These are phyloP conservation scores for Margarornis squamiger DNA, from an alignment of 2,797 vertebrate species.

Conservation along the genomic window DNA sequence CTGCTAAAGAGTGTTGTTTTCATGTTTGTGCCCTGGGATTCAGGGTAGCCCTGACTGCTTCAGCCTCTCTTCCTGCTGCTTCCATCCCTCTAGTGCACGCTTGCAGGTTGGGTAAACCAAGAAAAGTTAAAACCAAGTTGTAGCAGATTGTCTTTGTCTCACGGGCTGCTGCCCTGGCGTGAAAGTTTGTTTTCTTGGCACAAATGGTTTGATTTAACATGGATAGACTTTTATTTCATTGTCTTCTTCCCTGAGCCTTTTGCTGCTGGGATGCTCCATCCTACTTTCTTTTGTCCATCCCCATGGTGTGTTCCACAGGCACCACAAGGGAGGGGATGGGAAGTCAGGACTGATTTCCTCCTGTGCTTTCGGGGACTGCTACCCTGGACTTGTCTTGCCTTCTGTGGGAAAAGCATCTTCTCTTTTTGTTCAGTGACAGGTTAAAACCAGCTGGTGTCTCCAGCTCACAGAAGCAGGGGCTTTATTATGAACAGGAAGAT, in stretches of 20 bases:
- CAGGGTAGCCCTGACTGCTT: background rate
- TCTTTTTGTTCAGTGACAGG: background rate
- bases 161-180: background rate
- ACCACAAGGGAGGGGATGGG: background rate
- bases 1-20: background rate
- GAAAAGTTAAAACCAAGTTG: background rate
- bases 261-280: background rate
- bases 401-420: background rate
- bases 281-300: background rate
- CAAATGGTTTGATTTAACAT: background rate
- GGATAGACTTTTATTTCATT: rapidly evolving
- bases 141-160: background rate
- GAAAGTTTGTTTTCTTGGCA: background rate
- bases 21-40: background rate
- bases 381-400: background rate
- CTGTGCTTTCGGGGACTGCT: background rate
- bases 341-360: background rate
- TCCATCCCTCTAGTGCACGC: background rate
- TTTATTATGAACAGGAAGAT: background rate
- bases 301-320: background rate
- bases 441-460: background rate
- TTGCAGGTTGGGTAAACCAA: background rate
- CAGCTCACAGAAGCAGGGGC: background rate
- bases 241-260: background rate
- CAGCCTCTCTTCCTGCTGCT: background rate